These are phyloP conservation scores for Uromys caudimaculatus DNA, from an alignment of 2,797 vertebrate species.

Conservation along the genomic window DNA sequence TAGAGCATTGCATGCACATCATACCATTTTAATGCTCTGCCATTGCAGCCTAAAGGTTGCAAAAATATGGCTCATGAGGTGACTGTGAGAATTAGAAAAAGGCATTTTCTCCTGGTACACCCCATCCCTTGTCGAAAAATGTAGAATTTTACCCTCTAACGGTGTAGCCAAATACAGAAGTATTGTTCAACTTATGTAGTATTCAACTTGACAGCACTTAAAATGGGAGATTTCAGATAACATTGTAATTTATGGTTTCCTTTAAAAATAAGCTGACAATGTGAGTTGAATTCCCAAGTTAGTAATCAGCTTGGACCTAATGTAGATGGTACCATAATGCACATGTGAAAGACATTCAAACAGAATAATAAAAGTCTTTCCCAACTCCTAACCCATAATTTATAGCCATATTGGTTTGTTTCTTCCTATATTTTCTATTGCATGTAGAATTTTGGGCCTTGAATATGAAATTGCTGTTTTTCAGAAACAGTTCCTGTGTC, in stretches of 20 bases:
- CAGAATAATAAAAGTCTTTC: background rate
- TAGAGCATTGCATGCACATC: background rate
- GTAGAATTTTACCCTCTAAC: background rate
- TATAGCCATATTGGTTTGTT: background rate
- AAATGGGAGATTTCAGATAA: background rate
- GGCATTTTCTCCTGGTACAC: background rate
- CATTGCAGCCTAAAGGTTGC: background rate
- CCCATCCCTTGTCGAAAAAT: background rate
- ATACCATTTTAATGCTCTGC: background rate
- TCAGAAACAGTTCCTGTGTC: conserved; percentile 40
- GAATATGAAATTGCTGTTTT: conserved; percentile 40
- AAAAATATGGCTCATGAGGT: background rate
- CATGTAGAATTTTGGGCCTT: conserved; percentile 22
- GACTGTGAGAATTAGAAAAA: conserved; percentile 38
- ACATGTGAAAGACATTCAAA: background rate
- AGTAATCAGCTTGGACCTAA: background rate
- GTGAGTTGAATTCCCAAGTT: conserved; percentile 20
- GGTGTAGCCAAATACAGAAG: background rate
- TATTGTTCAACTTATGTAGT: background rate
- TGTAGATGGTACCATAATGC: background rate
- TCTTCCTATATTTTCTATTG: conserved; percentile 23
- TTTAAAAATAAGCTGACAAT: conserved; percentile 30
- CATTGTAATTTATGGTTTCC: conserved; percentile 35
- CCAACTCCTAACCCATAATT: background rate
- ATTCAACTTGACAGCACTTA: background rate